phyloP scores from a whole-genome alignment of 2,888 invertebrate species.

The Eulithis prunata region DNA sequence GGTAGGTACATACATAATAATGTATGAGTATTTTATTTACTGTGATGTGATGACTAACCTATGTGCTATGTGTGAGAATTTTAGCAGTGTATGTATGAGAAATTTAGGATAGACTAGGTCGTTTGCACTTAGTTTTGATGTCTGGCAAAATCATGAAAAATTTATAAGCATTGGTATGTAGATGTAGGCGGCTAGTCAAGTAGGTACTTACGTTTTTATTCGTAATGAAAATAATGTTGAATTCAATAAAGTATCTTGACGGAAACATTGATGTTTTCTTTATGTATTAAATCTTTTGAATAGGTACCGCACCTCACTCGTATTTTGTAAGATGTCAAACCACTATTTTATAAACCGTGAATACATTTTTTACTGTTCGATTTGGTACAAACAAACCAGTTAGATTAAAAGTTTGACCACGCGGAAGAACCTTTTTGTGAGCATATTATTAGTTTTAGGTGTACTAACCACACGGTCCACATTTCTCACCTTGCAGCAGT shows the following conservation, averaged over 20 bases:
- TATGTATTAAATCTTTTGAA: not conserved
- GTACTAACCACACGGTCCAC: too few relatives aligned
- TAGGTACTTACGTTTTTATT: slow-evolving; percentile 12
- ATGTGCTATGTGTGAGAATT: not conserved
- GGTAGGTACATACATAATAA: not conserved
- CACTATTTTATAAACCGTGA: too few relatives aligned
- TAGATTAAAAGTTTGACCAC: too few relatives aligned
- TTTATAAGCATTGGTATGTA: slow-evolving; percentile 34
- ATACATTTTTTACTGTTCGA: too few relatives aligned
- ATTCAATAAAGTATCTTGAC: slow-evolving; percentile 19
- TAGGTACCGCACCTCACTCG: too few relatives aligned
- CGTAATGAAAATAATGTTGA: slow-evolving; percentile 18
- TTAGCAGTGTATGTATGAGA: not conserved
- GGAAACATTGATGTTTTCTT: slow-evolving; percentile 8
- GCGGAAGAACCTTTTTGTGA: too few relatives aligned
- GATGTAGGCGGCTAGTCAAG: slow-evolving; percentile 31
- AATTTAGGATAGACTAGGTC: not conserved
- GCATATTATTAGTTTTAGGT: too few relatives aligned
- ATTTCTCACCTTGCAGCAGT: too few relatives aligned
- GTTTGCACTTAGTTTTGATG: not conserved
- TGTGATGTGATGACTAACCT: slow-evolving; percentile 44
- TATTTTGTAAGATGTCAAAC: too few relatives aligned
- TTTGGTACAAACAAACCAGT: too few relatives aligned
- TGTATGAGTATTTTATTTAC: slow-evolving; percentile 9
- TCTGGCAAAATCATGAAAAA: slow-evolving; percentile 9